Percentiles rank a stretch among this genome's conserved stretches.
phyloP scores from a whole-genome alignment of 2,113 vertebrate genomes.

The Dendropsophus ebraccatus region DNA sequence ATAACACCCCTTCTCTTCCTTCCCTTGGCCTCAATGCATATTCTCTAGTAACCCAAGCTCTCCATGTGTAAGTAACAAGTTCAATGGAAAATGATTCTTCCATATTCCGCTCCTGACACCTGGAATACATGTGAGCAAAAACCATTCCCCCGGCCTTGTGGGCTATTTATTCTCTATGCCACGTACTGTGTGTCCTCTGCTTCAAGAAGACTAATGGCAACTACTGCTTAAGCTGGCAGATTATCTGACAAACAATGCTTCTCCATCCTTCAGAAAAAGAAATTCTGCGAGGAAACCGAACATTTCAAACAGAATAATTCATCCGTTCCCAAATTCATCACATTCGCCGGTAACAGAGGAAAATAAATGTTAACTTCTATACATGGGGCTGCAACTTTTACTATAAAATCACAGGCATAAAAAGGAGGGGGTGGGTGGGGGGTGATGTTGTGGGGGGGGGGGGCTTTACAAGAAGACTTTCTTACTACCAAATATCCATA shows the following conservation, averaged over 20 bases:
- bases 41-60: not conserved
- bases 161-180: not conserved
- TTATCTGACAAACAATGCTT: conserved; percentile 45
- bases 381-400: not conserved
- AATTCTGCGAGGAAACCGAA: not conserved
- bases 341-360: not conserved
- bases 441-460: too few relatives aligned
- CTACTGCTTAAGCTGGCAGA: not conserved
- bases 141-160: not conserved
- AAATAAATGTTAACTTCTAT: conserved; percentile 1
- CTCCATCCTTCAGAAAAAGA: not conserved
- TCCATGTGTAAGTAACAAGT: not conserved
- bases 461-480: too few relatives aligned
- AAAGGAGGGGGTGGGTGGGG: too few relatives aligned
- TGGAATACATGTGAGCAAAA: too few relatives aligned
- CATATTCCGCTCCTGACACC: not conserved
- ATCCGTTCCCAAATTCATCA: conserved; percentile 11
- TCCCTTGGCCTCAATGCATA: too few relatives aligned
- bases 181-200: not conserved
- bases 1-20: too few relatives aligned
- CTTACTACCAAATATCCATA: too few relatives aligned
- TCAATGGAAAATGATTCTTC: not conserved
- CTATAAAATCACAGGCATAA: not conserved
- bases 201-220: conserved; percentile 5
- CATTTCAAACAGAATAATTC: not conserved